Evolutionary conservation across 2,888 invertebrate genomes (phyloP), one percentile per base, ranked within the genome.

Genomic region (Megaustenia siamemsis): DNA sequence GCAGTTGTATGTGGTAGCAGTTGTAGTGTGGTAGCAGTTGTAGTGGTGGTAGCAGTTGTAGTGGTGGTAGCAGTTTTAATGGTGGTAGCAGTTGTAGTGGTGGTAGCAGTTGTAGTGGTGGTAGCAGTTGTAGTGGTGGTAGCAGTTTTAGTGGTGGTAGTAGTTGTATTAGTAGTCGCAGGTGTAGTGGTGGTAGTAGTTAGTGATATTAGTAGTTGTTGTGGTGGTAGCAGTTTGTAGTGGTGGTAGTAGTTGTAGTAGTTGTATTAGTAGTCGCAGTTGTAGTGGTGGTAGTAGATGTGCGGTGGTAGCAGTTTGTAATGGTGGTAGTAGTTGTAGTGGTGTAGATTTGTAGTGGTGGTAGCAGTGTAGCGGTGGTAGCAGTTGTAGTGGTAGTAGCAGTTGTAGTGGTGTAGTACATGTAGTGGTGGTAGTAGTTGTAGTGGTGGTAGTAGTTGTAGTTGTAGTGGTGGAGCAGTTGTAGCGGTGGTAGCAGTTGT

Each of bases 201-300:
- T 12, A 18, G 15, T 56, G 15, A n/a, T n/a, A n/a, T n/a, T n/a
- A n/a, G n/a, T n/a, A n/a, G n/a, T n/a, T n/a, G n/a, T n/a, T n/a
- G n/a, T n/a, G n/a, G n/a, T n/a, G n/a, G n/a, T 15, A 21, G n/a
- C 53, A 32, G 53, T 53, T 76, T 18, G 76, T n/a, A 56, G 77
- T 77, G 56, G 77, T 8, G 56, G 77, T 77, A 56, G 77, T 56
- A 56, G 56, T 56, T 32, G 56, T 77, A 77, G 56, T 77, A 77
- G 77, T 77, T 32, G 56, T 77, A 56, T 18, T 77, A 56, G 76
- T 77, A 77, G 77, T 35, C 28, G 77, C 53, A 53, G 76, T 76
- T 15, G 38, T 68, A 38, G 68, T 68, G 18, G 38, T 68, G 18
- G 18, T 21, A 68, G 10, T 4, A 4, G 12, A 15, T 35, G 38